Conservation (phyloP, 2,888 invertebrate species). For the Allygus modestus region DNA sequence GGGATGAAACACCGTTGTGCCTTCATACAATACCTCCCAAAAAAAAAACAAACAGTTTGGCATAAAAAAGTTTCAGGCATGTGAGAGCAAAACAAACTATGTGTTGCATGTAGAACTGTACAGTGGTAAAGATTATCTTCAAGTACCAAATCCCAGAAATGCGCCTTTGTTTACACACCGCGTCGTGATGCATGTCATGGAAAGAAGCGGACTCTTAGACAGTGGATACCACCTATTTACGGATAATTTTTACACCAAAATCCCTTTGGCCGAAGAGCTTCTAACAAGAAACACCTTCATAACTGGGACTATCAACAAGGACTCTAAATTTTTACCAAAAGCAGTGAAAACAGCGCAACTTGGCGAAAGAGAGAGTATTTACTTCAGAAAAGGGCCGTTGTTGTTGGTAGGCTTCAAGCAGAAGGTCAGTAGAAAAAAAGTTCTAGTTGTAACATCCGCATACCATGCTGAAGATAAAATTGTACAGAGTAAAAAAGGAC, state of each 20-base stretch:
- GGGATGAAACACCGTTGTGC: conserved; percentile 36
- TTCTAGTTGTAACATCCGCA: too few relatives aligned
- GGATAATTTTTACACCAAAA: conserved; percentile 45
- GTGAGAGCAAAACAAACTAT: conserved; percentile 41
- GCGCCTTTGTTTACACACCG: conserved; percentile 9
- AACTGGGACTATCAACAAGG: conserved; percentile 40
- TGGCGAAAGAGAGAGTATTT: conserved; percentile 8
- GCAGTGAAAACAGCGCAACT: not conserved
- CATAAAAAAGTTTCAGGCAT: conserved; percentile 16
- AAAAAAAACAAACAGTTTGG: conserved; percentile 50
- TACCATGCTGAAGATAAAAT: too few relatives aligned
- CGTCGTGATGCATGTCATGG: conserved; percentile 6
- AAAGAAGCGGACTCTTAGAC: not conserved
- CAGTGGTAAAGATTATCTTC: conserved; percentile 41
- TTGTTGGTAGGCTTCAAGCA: conserved; percentile 29
- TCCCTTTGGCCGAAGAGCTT: conserved; percentile 2
- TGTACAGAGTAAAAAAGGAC: too few relatives aligned
- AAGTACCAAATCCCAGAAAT: too few relatives aligned
- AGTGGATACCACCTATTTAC: conserved; percentile 31
- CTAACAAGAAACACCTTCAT: conserved; percentile 16
- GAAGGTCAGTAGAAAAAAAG: conserved; percentile 1
- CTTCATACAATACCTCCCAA: conserved; percentile 45
- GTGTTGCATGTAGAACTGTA: conserved; percentile 35
- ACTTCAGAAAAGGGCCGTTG: conserved; percentile 27
- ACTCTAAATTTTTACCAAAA: not conserved